phyloP scores from a whole-genome alignment of 1,140 invertebrate species.

The Neodiprion lecontei region DNA sequence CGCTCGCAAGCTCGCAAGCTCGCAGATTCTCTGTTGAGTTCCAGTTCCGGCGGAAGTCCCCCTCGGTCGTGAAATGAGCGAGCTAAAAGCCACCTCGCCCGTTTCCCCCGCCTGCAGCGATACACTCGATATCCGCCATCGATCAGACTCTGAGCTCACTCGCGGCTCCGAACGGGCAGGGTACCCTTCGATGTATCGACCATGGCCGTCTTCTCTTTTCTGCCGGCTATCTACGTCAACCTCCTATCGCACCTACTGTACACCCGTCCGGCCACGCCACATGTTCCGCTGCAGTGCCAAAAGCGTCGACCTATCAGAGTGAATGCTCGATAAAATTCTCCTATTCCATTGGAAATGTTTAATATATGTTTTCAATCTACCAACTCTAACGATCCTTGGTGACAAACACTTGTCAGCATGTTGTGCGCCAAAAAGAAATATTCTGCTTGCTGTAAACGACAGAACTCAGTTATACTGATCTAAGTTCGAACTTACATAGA shows the following conservation, averaged over 20 bases:
- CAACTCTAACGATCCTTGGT: no score
- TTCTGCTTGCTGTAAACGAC: no score
- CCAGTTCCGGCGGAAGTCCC: conserved; percentile 35
- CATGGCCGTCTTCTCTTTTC: neutral
- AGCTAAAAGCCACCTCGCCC: conserved; percentile 21
- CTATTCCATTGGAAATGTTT: no score
- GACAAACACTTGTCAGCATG: no score
- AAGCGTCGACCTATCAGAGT: no score
- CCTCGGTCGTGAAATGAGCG: conserved; percentile 42
- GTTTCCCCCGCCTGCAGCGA: neutral
- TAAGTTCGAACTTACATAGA: no score
- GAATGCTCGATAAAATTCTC: no score
- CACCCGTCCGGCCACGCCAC: no score
- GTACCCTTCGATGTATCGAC: neutral
- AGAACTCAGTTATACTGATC: no score
- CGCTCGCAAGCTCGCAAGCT: neutral
- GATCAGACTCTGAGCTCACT: conserved; percentile 6
- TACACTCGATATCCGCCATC: conserved; percentile 19
- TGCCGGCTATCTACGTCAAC: neutral
- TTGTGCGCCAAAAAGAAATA: no score
- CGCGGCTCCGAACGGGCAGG: neutral
- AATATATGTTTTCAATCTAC: no score
- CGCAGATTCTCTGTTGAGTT: conserved; percentile 12
- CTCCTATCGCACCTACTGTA: neutral
- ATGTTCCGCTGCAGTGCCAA: no score